These are phyloP conservation scores for Listronotus oregonensis DNA, from an alignment of 1,140 invertebrate genomes.

Conservation along the genomic window DNA sequence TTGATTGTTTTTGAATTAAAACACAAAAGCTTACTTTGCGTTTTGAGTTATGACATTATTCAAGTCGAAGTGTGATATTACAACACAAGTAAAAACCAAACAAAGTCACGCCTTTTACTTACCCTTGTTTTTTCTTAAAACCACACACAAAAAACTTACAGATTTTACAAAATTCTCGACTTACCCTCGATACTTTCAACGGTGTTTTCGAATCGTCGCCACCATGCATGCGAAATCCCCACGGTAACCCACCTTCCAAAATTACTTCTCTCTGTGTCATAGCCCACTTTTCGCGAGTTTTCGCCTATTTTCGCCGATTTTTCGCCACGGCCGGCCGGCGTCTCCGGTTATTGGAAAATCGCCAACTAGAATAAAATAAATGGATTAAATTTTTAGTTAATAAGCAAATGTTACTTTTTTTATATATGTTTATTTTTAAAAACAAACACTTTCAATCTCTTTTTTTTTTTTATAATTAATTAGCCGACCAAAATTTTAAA, in stretches of 20 bases:
- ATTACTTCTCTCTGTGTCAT: slow-evolving; percentile 74
- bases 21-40: too few relatives aligned
- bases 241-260: slow-evolving; percentile 81
- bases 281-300: slow-evolving; percentile 31
- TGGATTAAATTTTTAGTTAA: slow-evolving; percentile 6
- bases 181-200: slow-evolving; percentile 78
- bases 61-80: too few relatives aligned
- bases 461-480: too few relatives aligned
- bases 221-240: slow-evolving; percentile 89
- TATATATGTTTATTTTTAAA: too few relatives aligned
- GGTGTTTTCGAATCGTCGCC: slow-evolving; percentile 75
- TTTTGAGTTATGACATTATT: too few relatives aligned
- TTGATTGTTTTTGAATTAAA: too few relatives aligned
- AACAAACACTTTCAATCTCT: too few relatives aligned
- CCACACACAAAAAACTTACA: too few relatives aligned
- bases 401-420: slow-evolving; percentile 2
- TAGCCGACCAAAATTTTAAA: too few relatives aligned
- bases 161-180: slow-evolving; percentile 49
- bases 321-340: slow-evolving; percentile 11
- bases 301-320: slow-evolving; percentile 29
- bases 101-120: too few relatives aligned
- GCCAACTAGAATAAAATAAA: slow-evolving; percentile 27
- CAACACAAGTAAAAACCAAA: too few relatives aligned
- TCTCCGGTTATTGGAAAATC: slow-evolving; percentile 16
- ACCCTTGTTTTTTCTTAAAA: too few relatives aligned